These are phyloP conservation scores for Phylloscopus collybita DNA, from an alignment of 2,797 vertebrate species.

Conservation along the genomic window DNA sequence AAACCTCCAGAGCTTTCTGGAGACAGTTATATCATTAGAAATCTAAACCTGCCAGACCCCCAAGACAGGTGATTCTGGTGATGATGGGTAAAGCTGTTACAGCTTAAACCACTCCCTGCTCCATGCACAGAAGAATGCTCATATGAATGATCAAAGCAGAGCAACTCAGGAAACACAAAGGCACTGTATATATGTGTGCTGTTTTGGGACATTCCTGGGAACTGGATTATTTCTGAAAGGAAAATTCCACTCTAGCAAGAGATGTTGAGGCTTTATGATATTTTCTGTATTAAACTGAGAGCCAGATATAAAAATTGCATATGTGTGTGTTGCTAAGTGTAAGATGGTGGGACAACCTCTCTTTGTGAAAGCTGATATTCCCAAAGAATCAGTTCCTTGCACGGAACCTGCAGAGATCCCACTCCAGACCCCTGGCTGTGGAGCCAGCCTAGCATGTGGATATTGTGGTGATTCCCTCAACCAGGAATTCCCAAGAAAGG, in stretches of 20 bases:
- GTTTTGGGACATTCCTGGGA: not conserved
- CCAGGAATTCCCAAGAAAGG: not conserved
- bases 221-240: not conserved
- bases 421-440: not conserved
- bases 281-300: not conserved
- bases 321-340: not conserved
- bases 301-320: not conserved
- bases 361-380: not conserved
- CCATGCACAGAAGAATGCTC: not conserved
- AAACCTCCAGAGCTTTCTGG: not conserved
- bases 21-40: not conserved
- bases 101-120: not conserved
- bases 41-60: not conserved
- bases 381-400: not conserved
- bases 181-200: rapidly evolving
- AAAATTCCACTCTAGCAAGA: not conserved
- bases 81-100: not conserved
- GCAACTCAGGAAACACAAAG: not conserved
- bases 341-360: not conserved
- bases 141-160: not conserved
- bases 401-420: not conserved
- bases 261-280: not conserved
- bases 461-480: not conserved
- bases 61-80: not conserved
- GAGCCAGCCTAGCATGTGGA: not conserved